Evolutionary conservation across 2,113 vertebrate genomes (phyloP).

Genomic region (Edolisoma coerulescens): DNA sequence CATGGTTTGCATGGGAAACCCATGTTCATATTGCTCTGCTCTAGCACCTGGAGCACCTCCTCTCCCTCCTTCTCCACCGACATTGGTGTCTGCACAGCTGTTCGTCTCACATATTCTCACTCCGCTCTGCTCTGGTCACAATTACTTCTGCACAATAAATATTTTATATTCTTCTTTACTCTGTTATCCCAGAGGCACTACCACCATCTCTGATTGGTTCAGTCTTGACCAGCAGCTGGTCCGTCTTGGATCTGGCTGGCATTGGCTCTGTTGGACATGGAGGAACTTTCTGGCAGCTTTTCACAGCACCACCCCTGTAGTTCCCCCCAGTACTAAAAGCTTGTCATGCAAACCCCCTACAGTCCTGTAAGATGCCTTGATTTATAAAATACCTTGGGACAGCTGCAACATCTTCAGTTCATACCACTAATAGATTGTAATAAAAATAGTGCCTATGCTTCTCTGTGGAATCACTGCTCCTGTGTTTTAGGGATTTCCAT

Average conservation of each 20-base stretch:
- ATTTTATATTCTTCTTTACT: not conserved
- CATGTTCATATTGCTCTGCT: too few species aligned
- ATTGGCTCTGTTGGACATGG: not conserved
- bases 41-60: not conserved
- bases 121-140: not conserved
- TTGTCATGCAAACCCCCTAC: not conserved
- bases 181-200: not conserved
- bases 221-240: accelerated
- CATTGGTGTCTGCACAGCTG: not conserved
- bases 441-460: not conserved
- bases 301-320: not conserved
- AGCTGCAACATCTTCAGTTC: not conserved
- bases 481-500: not conserved
- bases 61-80: not conserved
- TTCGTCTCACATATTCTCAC: not conserved
- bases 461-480: not conserved
- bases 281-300: not conserved
- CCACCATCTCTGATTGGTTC: not conserved
- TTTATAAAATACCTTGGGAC: not conserved
- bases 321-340: not conserved
- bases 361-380: not conserved
- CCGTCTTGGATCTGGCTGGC: not conserved
- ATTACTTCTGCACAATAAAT: not conserved
- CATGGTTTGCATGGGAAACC: not conserved
- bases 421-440: not conserved